These are phyloP conservation scores for Leuciscus idus DNA, from an alignment of 2,113 vertebrate species.

Conservation along the genomic window DNA sequence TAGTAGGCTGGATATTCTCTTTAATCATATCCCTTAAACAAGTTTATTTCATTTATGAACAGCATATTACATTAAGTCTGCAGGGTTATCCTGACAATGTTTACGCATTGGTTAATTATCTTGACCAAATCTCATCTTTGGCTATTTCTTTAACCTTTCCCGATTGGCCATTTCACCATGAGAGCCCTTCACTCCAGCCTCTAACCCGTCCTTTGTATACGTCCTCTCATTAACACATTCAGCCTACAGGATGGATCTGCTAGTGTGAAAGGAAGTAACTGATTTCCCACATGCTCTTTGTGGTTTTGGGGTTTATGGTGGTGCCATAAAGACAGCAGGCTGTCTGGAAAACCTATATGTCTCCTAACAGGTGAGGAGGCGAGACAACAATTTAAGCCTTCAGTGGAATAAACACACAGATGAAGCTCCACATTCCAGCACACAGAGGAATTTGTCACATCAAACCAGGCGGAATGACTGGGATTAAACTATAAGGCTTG, in stretches of 20 bases:
- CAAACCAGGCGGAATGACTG: neutral
- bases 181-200: constrained; percentile 61
- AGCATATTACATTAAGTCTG: neutral
- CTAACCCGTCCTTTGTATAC: neutral
- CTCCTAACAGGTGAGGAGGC: neutral
- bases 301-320: neutral
- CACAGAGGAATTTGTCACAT: constrained; percentile 53
- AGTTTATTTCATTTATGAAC: neutral
- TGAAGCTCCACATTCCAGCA: constrained; percentile 64
- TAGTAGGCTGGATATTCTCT: neutral
- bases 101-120: neutral
- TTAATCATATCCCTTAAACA: neutral
- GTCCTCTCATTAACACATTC: neutral
- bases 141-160: neutral
- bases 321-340: neutral
- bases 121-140: neutral
- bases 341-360: constrained; percentile 13
- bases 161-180: constrained; percentile 50
- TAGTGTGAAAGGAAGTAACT: constrained; percentile 1
- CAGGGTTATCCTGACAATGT: neutral
- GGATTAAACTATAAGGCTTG: neutral
- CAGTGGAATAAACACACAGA: constrained; percentile 1
- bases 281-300: neutral
- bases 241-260: neutral
- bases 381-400: constrained; percentile 1